phyloP scores from a whole-genome alignment of 2,888 invertebrate genomes.

The Stratiomys singularior region DNA sequence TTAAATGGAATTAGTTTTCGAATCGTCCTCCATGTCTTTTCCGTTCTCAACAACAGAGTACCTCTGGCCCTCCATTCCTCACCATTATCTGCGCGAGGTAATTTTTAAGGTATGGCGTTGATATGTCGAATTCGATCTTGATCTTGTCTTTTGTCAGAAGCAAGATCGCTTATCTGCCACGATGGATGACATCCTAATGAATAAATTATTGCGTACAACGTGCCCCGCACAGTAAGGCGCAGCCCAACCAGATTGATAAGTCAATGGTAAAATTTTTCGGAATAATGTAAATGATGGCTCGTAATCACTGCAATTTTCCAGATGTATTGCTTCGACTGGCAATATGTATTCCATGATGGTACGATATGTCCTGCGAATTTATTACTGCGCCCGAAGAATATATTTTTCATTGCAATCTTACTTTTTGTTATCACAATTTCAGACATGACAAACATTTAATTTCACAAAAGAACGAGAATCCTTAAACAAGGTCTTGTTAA shows the following conservation, averaged over 20 bases:
- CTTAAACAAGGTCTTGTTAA: too few species aligned
- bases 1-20: slow-evolving; percentile 40
- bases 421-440: too few species aligned
- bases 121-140: slow-evolving; percentile 25
- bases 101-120: slow-evolving; percentile 36
- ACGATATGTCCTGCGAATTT: too few species aligned
- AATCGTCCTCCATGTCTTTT: slow-evolving; percentile 1
- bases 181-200: slow-evolving; percentile 42
- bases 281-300: not conserved
- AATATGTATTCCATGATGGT: not conserved
- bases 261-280: not conserved
- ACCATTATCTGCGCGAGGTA: not conserved
- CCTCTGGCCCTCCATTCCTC: not conserved
- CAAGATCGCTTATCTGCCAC: slow-evolving; percentile 38
- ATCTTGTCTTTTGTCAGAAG: slow-evolving; percentile 41
- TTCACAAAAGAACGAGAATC: too few species aligned
- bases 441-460: too few species aligned
- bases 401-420: too few species aligned
- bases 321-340: not conserved
- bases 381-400: too few species aligned
- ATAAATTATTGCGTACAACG: slow-evolving; percentile 32
- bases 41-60: not conserved
- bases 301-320: slow-evolving; percentile 19
- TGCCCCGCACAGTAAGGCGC: not conserved
- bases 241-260: not conserved